Evolutionary conservation across 2,113 vertebrate genomes (phyloP), one percentile per base, ranked within the genome.

Genomic region (Nicator chloris): DNA sequence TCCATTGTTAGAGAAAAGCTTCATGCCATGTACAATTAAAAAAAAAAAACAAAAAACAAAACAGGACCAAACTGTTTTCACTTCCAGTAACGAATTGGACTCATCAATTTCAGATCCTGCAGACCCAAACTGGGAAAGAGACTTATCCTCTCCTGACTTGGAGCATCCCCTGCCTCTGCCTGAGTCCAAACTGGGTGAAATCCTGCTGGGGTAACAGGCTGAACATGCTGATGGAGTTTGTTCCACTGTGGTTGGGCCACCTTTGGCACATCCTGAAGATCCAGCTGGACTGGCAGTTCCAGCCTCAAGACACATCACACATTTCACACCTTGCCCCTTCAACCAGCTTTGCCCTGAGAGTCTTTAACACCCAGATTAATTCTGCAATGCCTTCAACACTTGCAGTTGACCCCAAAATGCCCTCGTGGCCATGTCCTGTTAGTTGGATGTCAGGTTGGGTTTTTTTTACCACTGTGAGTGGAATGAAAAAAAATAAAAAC

Each of bases 361-460:
- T 7, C 64, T 70, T 45, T n/a, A 59, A 65, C 37, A 78, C 31
- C 39, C 39, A 26, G 10, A 56, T 72, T 4, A 68, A 23, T 30
- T 40, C 27, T 82, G 53, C 49, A 72, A 17, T 10, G 7, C 28
- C 42, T 70, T 83, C 87, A 84, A 53, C 31, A 69, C 31, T 18
- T 69, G 40, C 33, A 91, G 28, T 10, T 69, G 39, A 6, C 64
- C 77, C 51, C 26, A 35, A 26, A 92, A 78, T 26, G 24, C n/a
- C 63, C 54, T 31, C 2, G 0, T 22, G 17, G 60, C 33, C 31
- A 20, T 5, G 16, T 40, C 26, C 37, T 13, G 11, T 11, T 10
- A 49, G 19, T 4, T 11, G 39, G 14, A 42, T 78, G 20, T 57
- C 50, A 45, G 15, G 18, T n/a, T n/a, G 9, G 0, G 0, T 10